Base-by-base conservation (phyloP, 92 coral and sea anemone genomes). In the Zoanthus sansibaricus region DNA sequence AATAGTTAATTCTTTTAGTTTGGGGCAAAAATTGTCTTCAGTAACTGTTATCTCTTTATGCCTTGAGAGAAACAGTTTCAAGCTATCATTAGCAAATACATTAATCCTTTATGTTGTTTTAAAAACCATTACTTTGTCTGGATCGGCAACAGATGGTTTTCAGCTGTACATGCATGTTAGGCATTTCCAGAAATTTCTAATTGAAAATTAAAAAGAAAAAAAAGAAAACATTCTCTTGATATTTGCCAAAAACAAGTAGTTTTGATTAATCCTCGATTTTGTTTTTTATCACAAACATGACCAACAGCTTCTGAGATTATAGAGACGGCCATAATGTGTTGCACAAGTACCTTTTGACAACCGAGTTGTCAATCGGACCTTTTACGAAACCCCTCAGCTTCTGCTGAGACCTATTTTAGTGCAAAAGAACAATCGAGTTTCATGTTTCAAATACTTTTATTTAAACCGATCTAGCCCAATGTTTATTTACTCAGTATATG, bases 401-500 rank as follows among this genome's bases (percentile, higher is more conserved):
- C 31, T 20, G 55, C 55, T 1, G 12, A 5, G 55, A 33, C 46
- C 46, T 13, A 11, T 21, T 4, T 37, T 15, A 11, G 66, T 44
- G 75, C 44, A 18, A 69, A 80, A 67, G 47, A 30, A 33, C 55
- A 54, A 32, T 62, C 85, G 21, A 37, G 46, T 67, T 69, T 9
- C 59, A 17, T 47, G 85, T 45, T 66, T 64, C 51, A 66, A 69
- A 49, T 80, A 80, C 73, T 59, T 69, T 67, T 44, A 48, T 69
- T 67, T 44, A 48, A 13, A 48, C 17, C 59, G 58, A 67, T 69
- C 25, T 4, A 66, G 44, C 37, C 11, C 4, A 9, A 46, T 30
- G 42, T 15, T 80, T 66, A 32, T 80, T 80, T 80, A 80, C 66
- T 80, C 25, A 80, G 56, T 1, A 33, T n/a, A 69, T n/a, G 62